Percentiles rank a stretch among this genome's conserved stretches.
Conservation (phyloP, 2,113 vertebrate species). For the Trichechus manatus region DNA sequence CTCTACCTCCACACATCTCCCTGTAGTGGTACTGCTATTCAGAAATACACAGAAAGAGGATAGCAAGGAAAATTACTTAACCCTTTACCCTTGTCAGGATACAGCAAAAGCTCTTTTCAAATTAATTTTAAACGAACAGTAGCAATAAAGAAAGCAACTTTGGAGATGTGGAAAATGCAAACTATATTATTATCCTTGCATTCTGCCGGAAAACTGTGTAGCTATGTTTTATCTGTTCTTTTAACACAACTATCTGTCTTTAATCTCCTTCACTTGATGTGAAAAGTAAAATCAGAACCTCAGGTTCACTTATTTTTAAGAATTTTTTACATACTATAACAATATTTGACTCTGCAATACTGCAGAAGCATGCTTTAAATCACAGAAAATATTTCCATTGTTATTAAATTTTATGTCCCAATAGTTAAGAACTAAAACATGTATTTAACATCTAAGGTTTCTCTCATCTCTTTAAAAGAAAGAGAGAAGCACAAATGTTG, state of each 20-base stretch:
- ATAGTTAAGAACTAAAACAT: background rate
- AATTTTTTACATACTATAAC: background rate
- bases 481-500: background rate
- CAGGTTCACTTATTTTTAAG: background rate
- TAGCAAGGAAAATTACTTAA: conserved; percentile 85
- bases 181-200: background rate
- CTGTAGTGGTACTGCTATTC: conserved; percentile 81
- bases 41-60: conserved; percentile 74
- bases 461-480: background rate
- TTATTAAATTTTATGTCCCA: background rate
- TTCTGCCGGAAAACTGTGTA: background rate
- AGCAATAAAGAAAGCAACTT: conserved; percentile 10
- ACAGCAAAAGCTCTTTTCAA: background rate
- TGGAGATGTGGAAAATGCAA: background rate
- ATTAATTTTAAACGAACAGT: conserved; percentile 31
- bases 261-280: background rate
- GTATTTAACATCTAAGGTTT: background rate
- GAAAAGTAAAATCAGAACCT: conserved; percentile 27
- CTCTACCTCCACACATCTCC: conserved; percentile 86
- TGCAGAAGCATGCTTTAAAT: background rate
- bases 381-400: background rate
- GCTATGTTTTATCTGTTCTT: background rate
- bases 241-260: conserved; percentile 25
- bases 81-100: conserved; percentile 70
- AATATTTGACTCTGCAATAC: background rate